Conservation (phyloP, 2,888 invertebrate genomes). For the Lissocephala sabroskyi region DNA sequence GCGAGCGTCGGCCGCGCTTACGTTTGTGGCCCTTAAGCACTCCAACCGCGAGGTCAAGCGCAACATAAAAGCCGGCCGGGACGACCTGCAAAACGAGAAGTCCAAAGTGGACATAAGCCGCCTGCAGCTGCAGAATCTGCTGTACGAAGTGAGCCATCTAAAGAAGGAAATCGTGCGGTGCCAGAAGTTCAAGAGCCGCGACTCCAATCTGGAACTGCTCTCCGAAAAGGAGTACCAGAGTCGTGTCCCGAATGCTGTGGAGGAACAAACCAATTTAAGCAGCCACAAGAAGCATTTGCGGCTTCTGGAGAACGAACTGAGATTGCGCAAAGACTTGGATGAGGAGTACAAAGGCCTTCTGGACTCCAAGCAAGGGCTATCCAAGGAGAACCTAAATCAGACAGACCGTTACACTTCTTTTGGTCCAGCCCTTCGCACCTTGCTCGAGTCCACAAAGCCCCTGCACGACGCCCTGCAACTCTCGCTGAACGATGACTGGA, state of each 20-base stretch:
- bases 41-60: conserved; percentile 93
- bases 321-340: conserved; percentile 87
- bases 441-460: conserved; percentile 87
- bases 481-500: conserved; percentile 83
- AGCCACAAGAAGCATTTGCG: conserved; percentile 88
- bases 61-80: conserved; percentile 85
- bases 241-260: conserved; percentile 18
- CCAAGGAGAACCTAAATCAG: conserved; percentile 82
- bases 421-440: conserved; percentile 82
- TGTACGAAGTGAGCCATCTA: conserved; percentile 94
- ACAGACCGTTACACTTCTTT: conserved; percentile 86
- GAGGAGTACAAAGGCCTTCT: conserved; percentile 83
- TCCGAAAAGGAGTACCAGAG: conserved; percentile 86
- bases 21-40: conserved; percentile 89
- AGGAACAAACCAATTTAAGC: conserved; percentile 51
- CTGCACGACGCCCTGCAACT: conserved; percentile 90
- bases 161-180: conserved; percentile 96
- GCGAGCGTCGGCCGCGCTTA: conserved; percentile 81
- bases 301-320: conserved; percentile 92
- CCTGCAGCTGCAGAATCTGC: conserved; percentile 90
- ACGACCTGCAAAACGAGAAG: conserved; percentile 86
- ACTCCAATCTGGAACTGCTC: conserved; percentile 93
- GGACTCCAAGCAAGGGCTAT: conserved; percentile 83
- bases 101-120: conserved; percentile 92
- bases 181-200: conserved; percentile 94